phyloP scores from a whole-genome alignment of 1,140 invertebrate species.

The Pinna nobilis region DNA sequence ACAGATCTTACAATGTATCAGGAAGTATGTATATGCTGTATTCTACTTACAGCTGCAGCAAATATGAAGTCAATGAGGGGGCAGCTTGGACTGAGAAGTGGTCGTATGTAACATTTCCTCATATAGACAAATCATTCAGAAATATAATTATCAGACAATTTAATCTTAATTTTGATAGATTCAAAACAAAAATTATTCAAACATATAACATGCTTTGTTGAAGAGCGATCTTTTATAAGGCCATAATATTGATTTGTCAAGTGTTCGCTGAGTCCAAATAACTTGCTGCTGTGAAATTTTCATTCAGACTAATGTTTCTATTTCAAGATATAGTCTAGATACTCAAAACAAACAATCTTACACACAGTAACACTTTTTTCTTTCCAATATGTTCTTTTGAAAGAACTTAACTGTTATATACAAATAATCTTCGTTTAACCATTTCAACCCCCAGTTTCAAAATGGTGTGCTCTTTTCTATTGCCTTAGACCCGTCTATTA shows the following conservation, averaged over 20 bases:
- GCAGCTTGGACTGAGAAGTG: constrained; percentile 36
- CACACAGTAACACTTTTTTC: too few species aligned
- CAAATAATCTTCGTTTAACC: neutral
- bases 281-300: neutral
- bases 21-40: too few species aligned
- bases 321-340: too few species aligned
- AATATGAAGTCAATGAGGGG: constrained; percentile 39
- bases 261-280: neutral
- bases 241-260: neutral
- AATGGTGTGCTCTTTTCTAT: too few species aligned
- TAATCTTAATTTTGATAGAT: neutral
- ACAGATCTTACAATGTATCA: too few species aligned
- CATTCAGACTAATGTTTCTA: too few species aligned
- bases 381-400: too few species aligned
- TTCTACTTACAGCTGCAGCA: neutral
- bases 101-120: constrained; percentile 45
- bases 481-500: too few species aligned
- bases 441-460: too few species aligned
- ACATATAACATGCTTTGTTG: neutral
- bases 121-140: too few species aligned
- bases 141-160: neutral
- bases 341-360: too few species aligned
- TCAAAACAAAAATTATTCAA: neutral
- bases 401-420: neutral
- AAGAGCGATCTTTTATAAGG: neutral